Conservation (phyloP, 2,113 vertebrate species). For the Phalacrocorax aristotelis region DNA sequence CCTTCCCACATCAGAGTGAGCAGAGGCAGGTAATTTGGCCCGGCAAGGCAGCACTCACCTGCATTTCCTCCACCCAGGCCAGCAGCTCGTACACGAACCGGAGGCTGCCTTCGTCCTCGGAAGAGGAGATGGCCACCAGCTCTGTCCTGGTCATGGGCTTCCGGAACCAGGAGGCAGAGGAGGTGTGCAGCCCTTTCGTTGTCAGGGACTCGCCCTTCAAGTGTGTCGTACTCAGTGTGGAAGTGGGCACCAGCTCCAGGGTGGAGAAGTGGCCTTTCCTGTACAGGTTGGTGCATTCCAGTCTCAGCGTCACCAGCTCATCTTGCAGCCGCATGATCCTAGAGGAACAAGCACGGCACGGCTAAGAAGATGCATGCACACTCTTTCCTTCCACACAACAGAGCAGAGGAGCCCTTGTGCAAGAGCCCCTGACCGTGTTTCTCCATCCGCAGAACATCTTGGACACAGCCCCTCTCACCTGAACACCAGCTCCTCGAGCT, state of each 20-base stretch:
- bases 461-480: conserved; percentile 72
- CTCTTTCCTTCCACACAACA: not conserved
- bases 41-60: conserved; percentile 73
- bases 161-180: conserved; percentile 84
- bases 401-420: rapidly evolving
- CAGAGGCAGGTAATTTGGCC: not conserved
- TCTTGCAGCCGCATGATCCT: conserved; percentile 92
- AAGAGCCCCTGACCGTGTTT: not conserved
- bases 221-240: conserved; percentile 68
- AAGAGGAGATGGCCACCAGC: conserved; percentile 92
- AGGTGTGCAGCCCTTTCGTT: conserved; percentile 76
- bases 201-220: conserved; percentile 72
- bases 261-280: conserved; percentile 89
- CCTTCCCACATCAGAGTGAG: not conserved
- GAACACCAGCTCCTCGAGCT: conserved; percentile 94
- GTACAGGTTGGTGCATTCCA: conserved; percentile 93
- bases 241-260: conserved; percentile 73
- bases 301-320: conserved; percentile 89
- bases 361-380: rapidly evolving
- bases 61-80: conserved; percentile 97
- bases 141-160: conserved; percentile 89
- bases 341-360: not conserved
- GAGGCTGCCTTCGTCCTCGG: conserved; percentile 93
- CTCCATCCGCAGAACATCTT: not conserved
- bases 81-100: conserved; percentile 96